Percentiles rank a stretch among this genome's conserved stretches.
These are phyloP conservation scores for Spongia lamella DNA, from an alignment of 37 sponge, comb jelly and placozoan species.

Conservation along the genomic window DNA sequence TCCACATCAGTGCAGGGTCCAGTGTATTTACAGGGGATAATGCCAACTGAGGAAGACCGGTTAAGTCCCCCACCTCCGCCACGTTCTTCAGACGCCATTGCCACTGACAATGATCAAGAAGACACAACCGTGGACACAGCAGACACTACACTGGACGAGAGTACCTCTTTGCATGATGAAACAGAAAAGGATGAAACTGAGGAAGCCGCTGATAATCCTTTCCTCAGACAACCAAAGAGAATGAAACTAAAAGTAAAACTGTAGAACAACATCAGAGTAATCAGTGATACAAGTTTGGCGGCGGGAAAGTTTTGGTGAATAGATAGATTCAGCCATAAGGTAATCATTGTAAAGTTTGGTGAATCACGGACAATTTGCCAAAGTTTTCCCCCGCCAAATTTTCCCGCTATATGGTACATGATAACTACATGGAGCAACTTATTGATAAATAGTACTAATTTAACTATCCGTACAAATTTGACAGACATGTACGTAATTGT, in stretches of 20 bases:
- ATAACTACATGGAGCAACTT: too few species aligned
- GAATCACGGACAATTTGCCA: too few species aligned
- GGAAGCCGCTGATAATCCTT: conserved; percentile 44
- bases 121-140: neutral
- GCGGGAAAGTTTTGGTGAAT: too few species aligned
- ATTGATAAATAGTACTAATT: too few species aligned
- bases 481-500: too few species aligned
- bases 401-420: too few species aligned
- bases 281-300: too few species aligned
- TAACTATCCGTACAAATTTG: too few species aligned
- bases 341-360: too few species aligned
- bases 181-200: neutral
- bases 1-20: conserved; percentile 20
- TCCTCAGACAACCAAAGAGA: conserved; percentile 57
- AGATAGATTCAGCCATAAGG: too few species aligned
- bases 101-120: neutral
- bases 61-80: conserved; percentile 5
- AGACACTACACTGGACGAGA: neutral
- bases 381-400: too few species aligned
- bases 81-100: neutral
- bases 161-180: neutral
- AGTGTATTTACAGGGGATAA: conserved; percentile 47
- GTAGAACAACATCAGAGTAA: neutral
- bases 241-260: conserved; percentile 29
- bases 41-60: conserved; percentile 59